Conservation (phyloP, 2,113 vertebrate species). For the Otolemur garnettii region DNA sequence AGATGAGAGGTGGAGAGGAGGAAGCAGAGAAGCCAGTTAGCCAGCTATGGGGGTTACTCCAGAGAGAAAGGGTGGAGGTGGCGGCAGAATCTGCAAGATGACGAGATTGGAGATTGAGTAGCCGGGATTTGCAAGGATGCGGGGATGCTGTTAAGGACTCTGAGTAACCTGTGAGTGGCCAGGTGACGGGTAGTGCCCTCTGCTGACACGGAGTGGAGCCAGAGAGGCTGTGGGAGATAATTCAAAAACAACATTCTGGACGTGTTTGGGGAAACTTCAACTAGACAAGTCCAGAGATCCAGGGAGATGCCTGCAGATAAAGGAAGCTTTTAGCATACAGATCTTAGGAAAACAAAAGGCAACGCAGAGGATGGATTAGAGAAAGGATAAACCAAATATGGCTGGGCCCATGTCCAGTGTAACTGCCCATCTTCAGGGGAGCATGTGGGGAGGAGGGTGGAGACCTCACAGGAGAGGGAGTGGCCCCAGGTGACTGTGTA, state of each 20-base stretch:
- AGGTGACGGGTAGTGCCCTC: background rate
- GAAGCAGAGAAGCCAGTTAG: background rate
- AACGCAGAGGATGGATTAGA: background rate
- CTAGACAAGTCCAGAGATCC: background rate
- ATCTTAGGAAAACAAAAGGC: constrained; percentile 8
- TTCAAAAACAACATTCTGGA: background rate
- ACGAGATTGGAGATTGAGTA: too few relatives aligned
- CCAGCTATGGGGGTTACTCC: background rate
- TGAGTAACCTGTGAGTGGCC: accelerated
- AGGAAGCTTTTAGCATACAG: background rate
- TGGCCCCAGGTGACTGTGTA: background rate
- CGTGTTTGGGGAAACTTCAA: background rate
- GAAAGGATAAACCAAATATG: background rate
- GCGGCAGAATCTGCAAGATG: background rate
- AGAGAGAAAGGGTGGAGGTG: background rate
- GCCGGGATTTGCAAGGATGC: too few relatives aligned
- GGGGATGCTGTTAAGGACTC: background rate
- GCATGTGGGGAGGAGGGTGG: too few relatives aligned
- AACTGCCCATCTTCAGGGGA: too few relatives aligned
- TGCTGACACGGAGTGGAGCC: background rate
- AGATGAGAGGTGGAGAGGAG: background rate
- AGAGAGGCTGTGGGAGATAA: accelerated
- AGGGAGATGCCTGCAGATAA: background rate
- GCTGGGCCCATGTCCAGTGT: too few relatives aligned
- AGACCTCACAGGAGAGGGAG: too few relatives aligned